These are phyloP conservation scores for Orthonychiurus folsomi DNA, from an alignment of 2,888 invertebrate species.

Conservation along the genomic window DNA sequence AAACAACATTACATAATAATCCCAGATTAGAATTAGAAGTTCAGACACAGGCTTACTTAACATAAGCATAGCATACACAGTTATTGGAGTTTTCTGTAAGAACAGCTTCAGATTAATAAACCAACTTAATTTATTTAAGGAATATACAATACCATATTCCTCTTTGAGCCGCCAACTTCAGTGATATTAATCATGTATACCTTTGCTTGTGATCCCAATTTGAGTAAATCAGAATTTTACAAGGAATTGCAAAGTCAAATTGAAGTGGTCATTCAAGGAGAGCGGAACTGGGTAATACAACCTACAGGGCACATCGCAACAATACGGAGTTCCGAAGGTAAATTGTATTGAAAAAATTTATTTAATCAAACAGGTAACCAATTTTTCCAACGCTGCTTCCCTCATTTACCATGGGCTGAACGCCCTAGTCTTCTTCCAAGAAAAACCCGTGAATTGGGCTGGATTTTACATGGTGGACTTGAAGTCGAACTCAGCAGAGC, in stretches of 20 bases:
- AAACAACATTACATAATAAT: too few species aligned
- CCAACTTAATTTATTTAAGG: too few species aligned
- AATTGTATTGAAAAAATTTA: slow-evolving; percentile 5
- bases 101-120: too few species aligned
- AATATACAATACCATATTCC: too few species aligned
- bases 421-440: slow-evolving; percentile 21
- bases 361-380: slow-evolving; percentile 26
- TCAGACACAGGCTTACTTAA: too few species aligned
- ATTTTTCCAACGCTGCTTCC: slow-evolving; percentile 33
- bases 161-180: too few species aligned
- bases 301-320: too few species aligned
- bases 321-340: too few species aligned
- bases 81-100: too few species aligned
- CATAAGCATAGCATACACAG: too few species aligned
- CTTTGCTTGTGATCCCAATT: slow-evolving; percentile 22
- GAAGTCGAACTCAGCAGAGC: slow-evolving; percentile 9
- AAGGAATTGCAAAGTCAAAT: slow-evolving; percentile 21
- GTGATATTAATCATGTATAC: slow-evolving; percentile 34
- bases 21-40: too few species aligned
- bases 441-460: slow-evolving; percentile 33
- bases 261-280: slow-evolving; percentile 26
- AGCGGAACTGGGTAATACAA: slow-evolving; percentile 32
- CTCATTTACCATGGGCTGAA: slow-evolving; percentile 33
- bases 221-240: slow-evolving; percentile 31
- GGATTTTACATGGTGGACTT: slow-evolving; percentile 32